Evolutionary conservation across 1,140 invertebrate species (phyloP).

Genomic region (Diploscapter pachys): DNA sequence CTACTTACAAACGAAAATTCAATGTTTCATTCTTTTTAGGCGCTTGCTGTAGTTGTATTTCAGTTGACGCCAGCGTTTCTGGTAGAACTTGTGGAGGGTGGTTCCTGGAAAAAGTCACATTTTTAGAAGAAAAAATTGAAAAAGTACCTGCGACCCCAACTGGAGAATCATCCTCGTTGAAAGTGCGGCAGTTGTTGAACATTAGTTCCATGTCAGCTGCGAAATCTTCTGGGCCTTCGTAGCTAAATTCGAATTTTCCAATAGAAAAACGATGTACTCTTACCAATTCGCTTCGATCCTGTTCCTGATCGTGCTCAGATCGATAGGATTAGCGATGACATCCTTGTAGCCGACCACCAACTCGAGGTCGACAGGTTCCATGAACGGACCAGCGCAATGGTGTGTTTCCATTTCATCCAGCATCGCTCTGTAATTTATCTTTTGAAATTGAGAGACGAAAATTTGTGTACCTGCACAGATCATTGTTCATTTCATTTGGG

Average conservation of each 20-base stretch:
- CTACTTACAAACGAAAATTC: too few relatives aligned
- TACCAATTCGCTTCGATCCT: constrained; percentile 5
- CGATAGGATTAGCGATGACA: constrained; percentile 30
- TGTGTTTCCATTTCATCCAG: constrained; percentile 31
- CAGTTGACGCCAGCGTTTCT: constrained; percentile 27
- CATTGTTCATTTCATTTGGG: constrained; percentile 5
- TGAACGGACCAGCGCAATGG: constrained; percentile 11
- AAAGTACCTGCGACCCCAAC: constrained; percentile 12
- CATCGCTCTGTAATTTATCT: constrained; percentile 2
- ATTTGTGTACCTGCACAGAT: constrained; percentile 4
- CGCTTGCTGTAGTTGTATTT: constrained; percentile 32
- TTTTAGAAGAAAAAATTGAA: not conserved
- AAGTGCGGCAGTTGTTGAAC: constrained; percentile 34
- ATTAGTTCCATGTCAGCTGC: constrained; percentile 25
- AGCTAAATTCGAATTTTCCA: constrained; percentile 5
- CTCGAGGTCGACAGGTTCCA: constrained; percentile 28
- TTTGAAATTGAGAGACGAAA: not conserved
- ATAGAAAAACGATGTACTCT: not conserved
- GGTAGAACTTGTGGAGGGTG: constrained; percentile 26
- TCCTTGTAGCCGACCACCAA: constrained; percentile 16
- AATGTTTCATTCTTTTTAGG: constrained; percentile 14
- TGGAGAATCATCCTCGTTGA: constrained; percentile 30
- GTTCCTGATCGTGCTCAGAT: constrained; percentile 29
- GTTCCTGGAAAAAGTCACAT: not conserved
- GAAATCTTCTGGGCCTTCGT: constrained; percentile 29